Percentiles rank a stretch among this genome's conserved stretches.
Evolutionary conservation across 2,888 invertebrate species (phyloP).

Genomic region (Abrostola tripartita): DNA sequence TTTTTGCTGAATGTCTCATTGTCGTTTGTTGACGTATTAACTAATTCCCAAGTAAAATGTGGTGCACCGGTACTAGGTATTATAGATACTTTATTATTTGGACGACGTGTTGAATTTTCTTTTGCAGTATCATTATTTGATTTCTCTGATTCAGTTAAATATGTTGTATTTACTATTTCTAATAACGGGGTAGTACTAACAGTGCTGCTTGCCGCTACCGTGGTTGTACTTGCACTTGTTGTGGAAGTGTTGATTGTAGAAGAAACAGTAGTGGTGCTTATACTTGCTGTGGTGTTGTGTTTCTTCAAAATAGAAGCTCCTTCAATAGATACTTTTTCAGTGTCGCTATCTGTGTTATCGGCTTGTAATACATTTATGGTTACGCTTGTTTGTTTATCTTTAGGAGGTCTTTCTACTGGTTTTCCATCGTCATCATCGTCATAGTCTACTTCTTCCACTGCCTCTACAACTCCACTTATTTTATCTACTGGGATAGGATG

Average conservation of each 20-base stretch:
- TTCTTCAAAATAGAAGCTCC: constrained; percentile 84
- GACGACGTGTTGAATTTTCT: constrained; percentile 79
- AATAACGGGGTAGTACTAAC: constrained; percentile 45
- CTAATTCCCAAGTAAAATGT: constrained; percentile 88
- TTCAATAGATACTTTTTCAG: constrained; percentile 79
- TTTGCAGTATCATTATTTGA: constrained; percentile 58
- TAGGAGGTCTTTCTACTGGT: constrained; percentile 82
- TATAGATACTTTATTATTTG: constrained; percentile 84
- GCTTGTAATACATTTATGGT: constrained; percentile 78
- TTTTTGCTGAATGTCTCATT: constrained; percentile 76
- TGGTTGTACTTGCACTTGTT: constrained; percentile 31
- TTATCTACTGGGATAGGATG: constrained; percentile 91
- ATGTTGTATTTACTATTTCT: constrained; percentile 49
- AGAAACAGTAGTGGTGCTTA: constrained; percentile 48
- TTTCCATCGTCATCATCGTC: constrained; percentile 77
- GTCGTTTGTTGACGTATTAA: constrained; percentile 85
- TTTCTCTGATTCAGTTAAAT: constrained; percentile 42
- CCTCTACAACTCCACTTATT: constrained; percentile 85
- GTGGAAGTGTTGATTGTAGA: constrained; percentile 18
- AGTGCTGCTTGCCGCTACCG: constrained; percentile 40
- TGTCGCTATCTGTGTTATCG: constrained; percentile 74
- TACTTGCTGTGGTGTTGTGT: constrained; percentile 61
- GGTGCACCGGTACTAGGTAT: constrained; percentile 80
- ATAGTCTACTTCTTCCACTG: constrained; percentile 59
- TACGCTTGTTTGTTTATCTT: constrained; percentile 83